Base-by-base conservation (phyloP, 2,797 vertebrate genomes). In the Galago senegalensis region DNA sequence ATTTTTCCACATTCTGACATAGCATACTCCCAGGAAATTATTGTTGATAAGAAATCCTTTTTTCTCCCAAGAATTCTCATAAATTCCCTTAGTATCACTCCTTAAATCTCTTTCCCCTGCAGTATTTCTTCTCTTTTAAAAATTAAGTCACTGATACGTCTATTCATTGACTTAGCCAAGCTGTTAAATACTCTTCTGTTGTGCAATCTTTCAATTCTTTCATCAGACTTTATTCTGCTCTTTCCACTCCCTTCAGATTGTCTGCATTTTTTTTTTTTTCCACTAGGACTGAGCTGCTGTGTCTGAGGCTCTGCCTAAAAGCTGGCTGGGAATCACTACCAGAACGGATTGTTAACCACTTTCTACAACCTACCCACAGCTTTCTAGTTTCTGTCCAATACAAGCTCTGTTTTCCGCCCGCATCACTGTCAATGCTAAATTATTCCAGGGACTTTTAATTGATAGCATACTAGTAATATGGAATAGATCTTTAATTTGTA, bases 171-270 rank as follows among this genome's bases (percentile, higher is more conserved):
- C 80, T 85, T 80, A 82, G 40, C 49, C 43, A 95, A 46, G 69
- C 80, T 93, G 11, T 79, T 79, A 94, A 97, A 95, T 58, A 58
- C 9, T 53, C 18, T 91, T 65, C 37, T 18, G 5, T 96, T 97
- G 93, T 25, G 23, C 82, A 95, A 97, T 79, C 40, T 60, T 91
- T 37, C 29, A 77, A 79, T 72, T 77, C 56, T 93, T 95, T 89
- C 67, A 69, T 94, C 93, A 84, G 37, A 87, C 8, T 87, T 93
- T 82, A 13, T 81, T 65, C 27, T 29, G 25, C 7, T 80, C 31
- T 90, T 60, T 95, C 67, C 72, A 89, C 82, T 91, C 94, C 94
- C 92, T 95, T 92, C 34, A 85, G 82, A 95, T 91, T 93, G 67
- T 87, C 86, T 94, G 80, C 56, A 82, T 93, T 17, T 69, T 89